Base-by-base conservation (phyloP, 2,113 vertebrate genomes). In the Thermophis baileyi region DNA sequence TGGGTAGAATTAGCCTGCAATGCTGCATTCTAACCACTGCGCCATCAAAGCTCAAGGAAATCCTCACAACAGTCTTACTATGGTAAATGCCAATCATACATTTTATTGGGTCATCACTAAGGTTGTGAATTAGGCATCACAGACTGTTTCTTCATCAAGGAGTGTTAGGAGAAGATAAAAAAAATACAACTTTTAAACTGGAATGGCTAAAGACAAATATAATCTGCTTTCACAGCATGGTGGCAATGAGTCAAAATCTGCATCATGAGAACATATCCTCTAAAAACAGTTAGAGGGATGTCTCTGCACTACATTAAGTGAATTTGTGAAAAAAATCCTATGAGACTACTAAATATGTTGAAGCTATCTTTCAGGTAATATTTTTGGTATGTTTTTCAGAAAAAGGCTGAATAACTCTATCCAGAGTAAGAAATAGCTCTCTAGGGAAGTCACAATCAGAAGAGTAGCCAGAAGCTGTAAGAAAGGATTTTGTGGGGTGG, bases 301-400 rank as follows among this genome's bases (percentile, higher is more conserved):
- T 81, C 18, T 81, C 74, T 44, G 74, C 35, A 81, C 7, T 44
- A 81, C 35, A 81, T 3, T 22, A 22, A 81, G 74, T 81, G 18
- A 40, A 40, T 40, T 22, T 81, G 35, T 81, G 35, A 18, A 51
- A 35, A 9, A 60, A 44, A 7, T 81, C 74, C 10, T 10, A 22
- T 14, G 0, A 0, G 47, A 92, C 24, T 60, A 0, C 8, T 0
- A 25, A 40, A 18, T 0, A 54, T 89, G 91, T 6, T 81, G 22
- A 50, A 50, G 35, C 74, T 20, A n/a, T 0, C 35, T 46, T 14
- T 86, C 6, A 87, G 40, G 0, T 3, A 92, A 60, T 49, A 0
- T 60, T 92, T 95, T 92, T 16, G 92, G 22, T 6, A 25, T 3
- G 87, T 18, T 87, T 57, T 51, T 85, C 30, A 74, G 57, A 51